Evolutionary conservation across 1,140 invertebrate genomes (phyloP).

Genomic region (Vanessa tameamea): DNA sequence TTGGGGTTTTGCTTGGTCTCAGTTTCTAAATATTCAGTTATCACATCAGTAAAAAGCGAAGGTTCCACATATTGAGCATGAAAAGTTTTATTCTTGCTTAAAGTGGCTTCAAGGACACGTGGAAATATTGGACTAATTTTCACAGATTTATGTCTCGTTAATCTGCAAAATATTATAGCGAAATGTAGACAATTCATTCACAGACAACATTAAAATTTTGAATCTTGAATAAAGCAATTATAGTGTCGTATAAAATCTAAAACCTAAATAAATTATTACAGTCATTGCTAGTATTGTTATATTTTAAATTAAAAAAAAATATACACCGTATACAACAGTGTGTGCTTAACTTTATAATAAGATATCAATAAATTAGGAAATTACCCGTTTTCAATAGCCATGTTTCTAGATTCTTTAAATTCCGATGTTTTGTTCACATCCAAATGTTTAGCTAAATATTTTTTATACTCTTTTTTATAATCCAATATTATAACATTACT

Average conservation of each 20-base stretch:
- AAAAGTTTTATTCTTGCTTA: slow-evolving; percentile 35
- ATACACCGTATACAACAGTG: no score
- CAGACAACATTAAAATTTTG: no score
- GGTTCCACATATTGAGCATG: slow-evolving; percentile 60
- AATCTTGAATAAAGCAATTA: no score
- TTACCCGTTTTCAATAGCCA: slow-evolving; percentile 48
- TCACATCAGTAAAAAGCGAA: slow-evolving; percentile 48
- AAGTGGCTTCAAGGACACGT: slow-evolving; percentile 50
- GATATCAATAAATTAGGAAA: neutral
- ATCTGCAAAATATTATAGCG: slow-evolving; percentile 36
- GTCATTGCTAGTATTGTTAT: no score
- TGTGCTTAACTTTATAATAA: no score
- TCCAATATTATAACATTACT: slow-evolving; percentile 49
- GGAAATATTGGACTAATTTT: slow-evolving; percentile 60
- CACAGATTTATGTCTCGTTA: slow-evolving; percentile 26
- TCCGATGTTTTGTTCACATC: slow-evolving; percentile 29
- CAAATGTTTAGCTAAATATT: slow-evolving; percentile 39
- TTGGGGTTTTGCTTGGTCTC: slow-evolving; percentile 43
- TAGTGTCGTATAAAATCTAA: no score
- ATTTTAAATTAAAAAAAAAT: no score
- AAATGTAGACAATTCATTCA: neutral
- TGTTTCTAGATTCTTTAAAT: slow-evolving; percentile 2
- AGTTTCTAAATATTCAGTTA: slow-evolving; percentile 38
- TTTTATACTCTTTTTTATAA: slow-evolving; percentile 33
- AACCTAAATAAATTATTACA: no score